Percentiles rank a stretch among this genome's conserved stretches.
phyloP scores from a whole-genome alignment of 2,888 invertebrate species.

The Petrolisthes manimaculis region DNA sequence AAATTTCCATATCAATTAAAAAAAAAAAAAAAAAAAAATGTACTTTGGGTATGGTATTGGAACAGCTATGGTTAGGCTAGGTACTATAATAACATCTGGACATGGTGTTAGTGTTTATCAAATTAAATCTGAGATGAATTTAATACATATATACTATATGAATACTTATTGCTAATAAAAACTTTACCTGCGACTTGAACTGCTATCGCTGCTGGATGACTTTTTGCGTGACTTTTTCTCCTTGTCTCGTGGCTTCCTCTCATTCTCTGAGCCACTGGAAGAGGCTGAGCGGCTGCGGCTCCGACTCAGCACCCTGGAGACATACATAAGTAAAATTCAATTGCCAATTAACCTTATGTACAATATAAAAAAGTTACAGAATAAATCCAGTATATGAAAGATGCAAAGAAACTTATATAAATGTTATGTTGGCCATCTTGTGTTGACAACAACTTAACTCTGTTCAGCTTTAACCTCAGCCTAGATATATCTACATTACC shows the following conservation, averaged over 20 bases:
- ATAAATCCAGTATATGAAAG: neutral
- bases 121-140: too few relatives aligned
- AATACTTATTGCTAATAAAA: neutral
- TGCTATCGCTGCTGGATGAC: slow-evolving; percentile 59
- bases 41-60: too few relatives aligned
- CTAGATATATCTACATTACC: too few relatives aligned
- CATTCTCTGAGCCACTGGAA: slow-evolving; percentile 58
- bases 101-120: too few relatives aligned
- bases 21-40: too few relatives aligned
- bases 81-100: too few relatives aligned
- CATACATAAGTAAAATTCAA: neutral
- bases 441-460: neutral
- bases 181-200: slow-evolving; percentile 54
- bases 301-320: slow-evolving; percentile 55
- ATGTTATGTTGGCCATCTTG: neutral
- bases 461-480: too few relatives aligned
- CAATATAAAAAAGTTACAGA: neutral
- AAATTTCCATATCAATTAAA: too few relatives aligned
- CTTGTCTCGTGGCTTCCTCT: slow-evolving; percentile 59
- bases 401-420: neutral
- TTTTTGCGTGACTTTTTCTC: slow-evolving; percentile 60
- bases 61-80: too few relatives aligned
- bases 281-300: slow-evolving; percentile 59
- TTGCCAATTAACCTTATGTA: neutral
- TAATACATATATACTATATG: neutral